Conservation (phyloP, 2,797 vertebrate species). For the Lateolabrax maculatus region DNA sequence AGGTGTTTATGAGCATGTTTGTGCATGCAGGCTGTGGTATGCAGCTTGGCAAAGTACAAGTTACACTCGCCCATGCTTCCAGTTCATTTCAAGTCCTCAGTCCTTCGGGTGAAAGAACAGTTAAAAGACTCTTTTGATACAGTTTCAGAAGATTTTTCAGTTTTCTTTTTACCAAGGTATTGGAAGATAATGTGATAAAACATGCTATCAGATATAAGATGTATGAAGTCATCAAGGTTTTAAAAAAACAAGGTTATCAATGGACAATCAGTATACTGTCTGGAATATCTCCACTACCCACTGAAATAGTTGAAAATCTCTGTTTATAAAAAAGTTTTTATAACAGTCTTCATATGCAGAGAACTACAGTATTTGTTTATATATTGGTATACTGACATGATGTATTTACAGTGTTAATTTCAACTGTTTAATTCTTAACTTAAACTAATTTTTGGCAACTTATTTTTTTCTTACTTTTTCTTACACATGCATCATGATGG, state of each 20-base stretch:
- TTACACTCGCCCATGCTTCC: not conserved
- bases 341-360: constrained; percentile 20
- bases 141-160: constrained; percentile 28
- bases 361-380: constrained; percentile 16
- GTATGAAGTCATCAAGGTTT: not conserved
- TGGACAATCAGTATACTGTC: not conserved
- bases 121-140: constrained; percentile 17
- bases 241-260: constrained; percentile 8
- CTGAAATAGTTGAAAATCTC: not conserved
- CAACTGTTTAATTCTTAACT: constrained; percentile 32
- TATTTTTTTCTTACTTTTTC: not conserved
- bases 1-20: constrained; percentile 58
- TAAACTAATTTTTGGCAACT: constrained; percentile 41
- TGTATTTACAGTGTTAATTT: constrained; percentile 11
- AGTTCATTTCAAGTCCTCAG: constrained; percentile 9
- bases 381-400: no score
- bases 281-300: not conserved
- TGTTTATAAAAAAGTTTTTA: no score
- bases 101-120: constrained; percentile 13
- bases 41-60: constrained; percentile 45
- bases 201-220: not conserved
- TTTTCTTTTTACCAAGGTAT: constrained; percentile 3
- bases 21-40: constrained; percentile 61
- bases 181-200: not conserved
- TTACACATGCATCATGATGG: not conserved